Base-by-base conservation (phyloP, 1,140 invertebrate species). In the Pseudomyrmex pallidus region DNA sequence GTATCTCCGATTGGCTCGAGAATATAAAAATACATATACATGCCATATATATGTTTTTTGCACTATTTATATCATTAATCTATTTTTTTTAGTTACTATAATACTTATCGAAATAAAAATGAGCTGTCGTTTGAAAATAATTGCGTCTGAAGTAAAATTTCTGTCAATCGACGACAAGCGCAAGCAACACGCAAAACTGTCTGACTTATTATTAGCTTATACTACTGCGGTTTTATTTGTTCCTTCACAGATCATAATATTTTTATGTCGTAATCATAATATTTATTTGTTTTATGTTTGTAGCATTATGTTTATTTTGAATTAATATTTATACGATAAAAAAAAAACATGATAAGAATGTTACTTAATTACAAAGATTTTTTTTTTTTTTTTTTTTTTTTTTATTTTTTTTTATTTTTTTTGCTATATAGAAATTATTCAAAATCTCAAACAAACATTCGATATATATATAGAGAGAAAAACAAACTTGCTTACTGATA, bases 151-250 rank as follows among this genome's bases (percentile, higher is more conserved):
- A 35, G 5, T 35, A 35, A 35, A 35, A 35, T 35, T 35, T 35
- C 5, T 56, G 1, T 56, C 20, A 17, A 63, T 63, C 17, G n/a
- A 44, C 44, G 25, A 54, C 2, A 12, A 46, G 1, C 13, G 0
- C 20, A 46, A 22, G 5, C 35, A 67, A 15, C 57, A 68, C 2
- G 13, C n/a, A 56, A 10, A 17, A 46, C 1, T 68, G 52, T 48
- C 44, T 48, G 64, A 70, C 15, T 78, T 78, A 78, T 78, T 68
- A 68, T 56, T 68, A 78, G 35, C 13, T 78, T 1, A 13, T 12
- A 57, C 15, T 59, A 78, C 15, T 78, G 54, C 9, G 15, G 13
- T 68, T 56, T 7, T 56, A 8, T 76, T 70, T 2, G 10, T 46
- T 48, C 9, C 2, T n/a, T 1, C 8, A 35, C 35, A 35, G 35